Conservation (phyloP, 2,888 invertebrate genomes). For the Mimumesa dahlbomi region DNA sequence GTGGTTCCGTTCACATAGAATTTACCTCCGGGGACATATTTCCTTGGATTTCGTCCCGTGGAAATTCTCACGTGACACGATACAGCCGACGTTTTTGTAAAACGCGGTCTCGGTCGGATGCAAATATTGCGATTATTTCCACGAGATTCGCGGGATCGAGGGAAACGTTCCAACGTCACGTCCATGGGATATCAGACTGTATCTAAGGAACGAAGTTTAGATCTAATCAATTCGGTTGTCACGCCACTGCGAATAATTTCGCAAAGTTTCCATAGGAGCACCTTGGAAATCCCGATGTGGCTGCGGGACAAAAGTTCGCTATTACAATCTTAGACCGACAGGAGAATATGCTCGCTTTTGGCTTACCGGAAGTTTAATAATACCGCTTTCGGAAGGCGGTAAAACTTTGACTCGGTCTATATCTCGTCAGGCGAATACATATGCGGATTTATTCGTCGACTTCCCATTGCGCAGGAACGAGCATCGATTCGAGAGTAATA, state of each 20-base stretch:
- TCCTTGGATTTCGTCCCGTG: no score
- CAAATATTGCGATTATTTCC: no score
- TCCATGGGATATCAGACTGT: conserved; percentile 26
- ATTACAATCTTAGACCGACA: conserved; percentile 52
- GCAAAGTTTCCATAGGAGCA: conserved; percentile 28
- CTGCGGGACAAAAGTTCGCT: conserved; percentile 52
- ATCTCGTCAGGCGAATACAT: conserved; percentile 2
- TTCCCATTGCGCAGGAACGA: conserved; percentile 11
- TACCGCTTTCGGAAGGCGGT: conserved; percentile 44
- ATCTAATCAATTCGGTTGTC: conserved; percentile 60
- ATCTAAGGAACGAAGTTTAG: conserved; percentile 42
- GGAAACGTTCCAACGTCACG: conserved; percentile 17
- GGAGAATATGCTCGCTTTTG: conserved; percentile 50
- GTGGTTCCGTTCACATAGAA: no score
- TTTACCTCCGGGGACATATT: no score
- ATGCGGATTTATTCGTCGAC: conserved; percentile 31
- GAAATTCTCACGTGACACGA: no score
- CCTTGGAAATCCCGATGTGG: conserved; percentile 34
- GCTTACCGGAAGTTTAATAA: conserved; percentile 61
- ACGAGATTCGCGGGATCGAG: no score
- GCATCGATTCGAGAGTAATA: conserved; percentile 38
- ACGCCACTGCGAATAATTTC: conserved; percentile 48
- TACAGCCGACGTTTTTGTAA: no score
- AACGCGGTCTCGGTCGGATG: no score
- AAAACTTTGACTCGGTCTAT: conserved; percentile 48